Evolutionary conservation across 1,140 invertebrate genomes (phyloP).

Genomic region (Drosophila nigromelanica): DNA sequence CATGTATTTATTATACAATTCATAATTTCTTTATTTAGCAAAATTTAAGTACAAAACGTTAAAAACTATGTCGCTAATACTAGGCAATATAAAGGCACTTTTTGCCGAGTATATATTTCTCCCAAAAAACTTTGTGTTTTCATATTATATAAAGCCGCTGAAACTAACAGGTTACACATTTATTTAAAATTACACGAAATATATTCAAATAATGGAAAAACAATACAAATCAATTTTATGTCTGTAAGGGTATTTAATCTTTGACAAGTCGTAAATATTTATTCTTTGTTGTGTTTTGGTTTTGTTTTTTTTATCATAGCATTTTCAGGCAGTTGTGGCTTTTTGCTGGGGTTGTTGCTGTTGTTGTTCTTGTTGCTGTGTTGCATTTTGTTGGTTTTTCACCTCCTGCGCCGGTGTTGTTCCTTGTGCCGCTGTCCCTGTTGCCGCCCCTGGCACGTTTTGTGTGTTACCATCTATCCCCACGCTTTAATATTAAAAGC

Average conservation of each 20-base stretch:
- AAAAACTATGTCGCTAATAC: too few species aligned
- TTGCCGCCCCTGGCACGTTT: conserved; percentile 3
- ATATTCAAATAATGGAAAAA: too few species aligned
- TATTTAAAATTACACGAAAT: too few species aligned
- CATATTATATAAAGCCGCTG: too few species aligned
- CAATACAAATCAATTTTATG: not conserved
- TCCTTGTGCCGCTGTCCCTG: conserved; percentile 1
- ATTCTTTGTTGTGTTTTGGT: not conserved
- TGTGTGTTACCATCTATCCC: conserved; percentile 43
- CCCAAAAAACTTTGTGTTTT: too few species aligned
- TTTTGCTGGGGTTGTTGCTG: conserved; percentile 58
- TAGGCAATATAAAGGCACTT: too few species aligned
- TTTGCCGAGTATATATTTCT: too few species aligned
- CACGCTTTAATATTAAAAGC: conserved; percentile 79
- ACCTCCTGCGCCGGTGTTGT: conserved; percentile 16
- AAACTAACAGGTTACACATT: too few species aligned
- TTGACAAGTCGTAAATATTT: not conserved
- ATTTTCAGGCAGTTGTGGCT: conserved; percentile 54
- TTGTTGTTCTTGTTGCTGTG: conserved; percentile 38
- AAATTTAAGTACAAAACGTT: too few species aligned
- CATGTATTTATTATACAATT: too few species aligned
- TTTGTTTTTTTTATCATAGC: conserved; percentile 22
- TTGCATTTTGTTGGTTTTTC: conserved; percentile 62
- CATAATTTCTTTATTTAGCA: too few species aligned
- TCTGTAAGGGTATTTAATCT: not conserved